A percentile compares a stretch with the other conserved stretches of the same genome.
phyloP scores from a whole-genome alignment of 2,797 vertebrate species.

The Anguilla marmorata region DNA sequence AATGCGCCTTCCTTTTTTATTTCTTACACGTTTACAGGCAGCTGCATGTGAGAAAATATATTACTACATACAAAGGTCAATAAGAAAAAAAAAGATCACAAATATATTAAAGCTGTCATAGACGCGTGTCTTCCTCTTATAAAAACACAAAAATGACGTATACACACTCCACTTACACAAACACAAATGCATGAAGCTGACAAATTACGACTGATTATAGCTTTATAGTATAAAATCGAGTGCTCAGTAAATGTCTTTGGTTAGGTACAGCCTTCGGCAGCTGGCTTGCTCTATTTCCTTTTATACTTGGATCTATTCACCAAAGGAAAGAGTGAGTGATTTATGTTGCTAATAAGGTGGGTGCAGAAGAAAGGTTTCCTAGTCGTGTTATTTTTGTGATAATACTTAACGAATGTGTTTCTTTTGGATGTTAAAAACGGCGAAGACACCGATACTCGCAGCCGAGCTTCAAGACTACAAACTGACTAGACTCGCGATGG shows the following conservation, averaged over 20 bases:
- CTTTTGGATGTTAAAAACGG: slow-evolving; percentile 11
- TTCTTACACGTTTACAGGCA: slow-evolving; percentile 62
- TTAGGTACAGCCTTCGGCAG: slow-evolving; percentile 53
- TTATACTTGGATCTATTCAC: neutral
- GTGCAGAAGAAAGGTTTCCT: neutral
- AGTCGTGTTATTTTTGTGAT: neutral
- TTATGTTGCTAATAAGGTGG: neutral
- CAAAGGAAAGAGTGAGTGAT: neutral
- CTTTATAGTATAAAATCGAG: slow-evolving; percentile 45
- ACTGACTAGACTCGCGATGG: neutral
- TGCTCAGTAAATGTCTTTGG: slow-evolving; percentile 68
- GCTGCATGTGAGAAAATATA: slow-evolving; percentile 81
- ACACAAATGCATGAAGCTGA: slow-evolving; percentile 60
- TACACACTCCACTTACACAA: slow-evolving; percentile 57
- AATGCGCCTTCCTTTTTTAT: slow-evolving; percentile 58
- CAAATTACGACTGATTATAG: slow-evolving; percentile 29
- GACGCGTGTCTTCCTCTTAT: slow-evolving; percentile 62
- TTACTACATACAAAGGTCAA: slow-evolving; percentile 77
- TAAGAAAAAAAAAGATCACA: slow-evolving; percentile 63
- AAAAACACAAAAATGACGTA: slow-evolving; percentile 44
- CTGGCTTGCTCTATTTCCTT: slow-evolving; percentile 16
- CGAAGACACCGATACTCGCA: slow-evolving; percentile 6
- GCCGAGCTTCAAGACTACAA: neutral
- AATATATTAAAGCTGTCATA: slow-evolving; percentile 78
- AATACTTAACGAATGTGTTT: neutral